phyloP scores from a whole-genome alignment of 2,797 vertebrate genomes.

The Yasuhikotakia modesta region DNA sequence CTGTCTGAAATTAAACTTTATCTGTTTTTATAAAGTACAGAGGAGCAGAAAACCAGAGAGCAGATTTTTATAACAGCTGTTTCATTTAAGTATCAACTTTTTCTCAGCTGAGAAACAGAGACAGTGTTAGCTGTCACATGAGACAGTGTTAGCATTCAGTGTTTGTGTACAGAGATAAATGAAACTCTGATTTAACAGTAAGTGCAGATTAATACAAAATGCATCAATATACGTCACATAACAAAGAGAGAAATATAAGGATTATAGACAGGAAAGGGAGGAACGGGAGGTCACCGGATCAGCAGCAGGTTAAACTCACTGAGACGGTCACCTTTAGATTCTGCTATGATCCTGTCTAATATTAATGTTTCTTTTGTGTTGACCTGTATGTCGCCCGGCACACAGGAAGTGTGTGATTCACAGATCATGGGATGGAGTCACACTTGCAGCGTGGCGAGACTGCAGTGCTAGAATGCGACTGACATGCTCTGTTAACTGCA shows the following conservation, averaged over 20 bases:
- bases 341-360: slow-evolving; percentile 70
- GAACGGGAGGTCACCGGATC: no score
- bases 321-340: slow-evolving; percentile 70
- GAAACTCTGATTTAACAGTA: slow-evolving; percentile 43
- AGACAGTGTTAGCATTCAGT: no score
- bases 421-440: slow-evolving; percentile 60
- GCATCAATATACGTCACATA: no score
- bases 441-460: slow-evolving; percentile 29
- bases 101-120: no score
- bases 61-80: no score
- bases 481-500: slow-evolving; percentile 22
- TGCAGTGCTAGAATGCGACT: slow-evolving; percentile 7
- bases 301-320: slow-evolving; percentile 32
- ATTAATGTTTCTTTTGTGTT: slow-evolving; percentile 76
- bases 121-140: no score
- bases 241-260: no score
- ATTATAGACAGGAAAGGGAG: no score
- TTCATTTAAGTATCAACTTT: no score
- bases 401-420: slow-evolving; percentile 59
- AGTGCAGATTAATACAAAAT: background rate
- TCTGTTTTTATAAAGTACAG: slow-evolving; percentile 67
- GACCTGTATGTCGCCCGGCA: slow-evolving; percentile 74
- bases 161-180: background rate
- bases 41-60: no score
- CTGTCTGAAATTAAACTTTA: slow-evolving; percentile 76